These are phyloP conservation scores for Pedetes capensis DNA, from an alignment of 2,113 vertebrate genomes.

Conservation along the genomic window DNA sequence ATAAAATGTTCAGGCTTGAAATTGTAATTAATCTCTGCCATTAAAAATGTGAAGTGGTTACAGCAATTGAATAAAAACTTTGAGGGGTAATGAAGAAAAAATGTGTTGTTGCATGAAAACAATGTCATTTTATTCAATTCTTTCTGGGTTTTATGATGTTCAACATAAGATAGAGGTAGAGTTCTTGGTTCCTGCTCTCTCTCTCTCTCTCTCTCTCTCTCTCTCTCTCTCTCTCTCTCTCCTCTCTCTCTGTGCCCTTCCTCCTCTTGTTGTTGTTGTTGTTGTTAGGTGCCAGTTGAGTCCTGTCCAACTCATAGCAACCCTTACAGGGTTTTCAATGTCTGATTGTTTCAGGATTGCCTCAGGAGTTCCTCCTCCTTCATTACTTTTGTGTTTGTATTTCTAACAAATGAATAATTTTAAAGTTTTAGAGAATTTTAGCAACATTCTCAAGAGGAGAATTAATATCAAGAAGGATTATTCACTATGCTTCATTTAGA, in stretches of 20 bases:
- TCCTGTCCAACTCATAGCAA: too few relatives aligned
- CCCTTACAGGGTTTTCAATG: too few relatives aligned
- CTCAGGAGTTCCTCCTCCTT: too few relatives aligned
- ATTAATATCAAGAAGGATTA: background rate
- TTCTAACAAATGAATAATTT: background rate
- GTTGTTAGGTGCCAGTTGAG: too few relatives aligned
- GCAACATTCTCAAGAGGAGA: background rate
- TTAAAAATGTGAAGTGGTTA: background rate
- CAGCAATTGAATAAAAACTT: background rate
- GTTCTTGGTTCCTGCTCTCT: background rate
- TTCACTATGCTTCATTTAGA: background rate
- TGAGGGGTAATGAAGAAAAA: background rate
- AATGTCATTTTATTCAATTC: background rate
- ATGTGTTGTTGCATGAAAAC: background rate
- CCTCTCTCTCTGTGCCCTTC: background rate
- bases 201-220: background rate
- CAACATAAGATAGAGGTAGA: too few relatives aligned
- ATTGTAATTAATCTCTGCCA: background rate
- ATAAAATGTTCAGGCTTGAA: constrained; percentile 17
- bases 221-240: background rate
- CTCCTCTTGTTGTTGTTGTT: too few relatives aligned
- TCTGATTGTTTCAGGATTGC: too few relatives aligned
- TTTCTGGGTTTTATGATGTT: background rate
- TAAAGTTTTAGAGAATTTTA: background rate
- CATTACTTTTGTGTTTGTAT: background rate